Evolutionary conservation across 2,113 vertebrate species (phyloP).

Genomic region (Cervus canadensis): DNA sequence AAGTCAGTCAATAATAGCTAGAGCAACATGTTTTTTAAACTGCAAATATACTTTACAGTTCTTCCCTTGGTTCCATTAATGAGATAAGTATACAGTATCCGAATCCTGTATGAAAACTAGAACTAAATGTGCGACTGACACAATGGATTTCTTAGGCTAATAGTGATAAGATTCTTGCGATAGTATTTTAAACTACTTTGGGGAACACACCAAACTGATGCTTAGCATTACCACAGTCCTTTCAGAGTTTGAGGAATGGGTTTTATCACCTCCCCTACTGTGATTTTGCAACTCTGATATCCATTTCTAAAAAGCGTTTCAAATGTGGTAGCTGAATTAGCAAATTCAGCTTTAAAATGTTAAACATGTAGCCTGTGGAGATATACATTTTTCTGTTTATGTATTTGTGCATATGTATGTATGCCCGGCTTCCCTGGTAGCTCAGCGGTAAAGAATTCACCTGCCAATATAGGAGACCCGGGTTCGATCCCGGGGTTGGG

Average conservation of each 20-base stretch:
- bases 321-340: constrained; percentile 1
- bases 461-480: fast-evolving
- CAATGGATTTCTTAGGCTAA: background rate
- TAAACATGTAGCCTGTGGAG: background rate
- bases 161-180: background rate
- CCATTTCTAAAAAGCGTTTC: constrained; percentile 41
- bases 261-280: constrained; percentile 27
- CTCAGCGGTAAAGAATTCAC: background rate
- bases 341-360: constrained; percentile 31
- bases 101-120: background rate
- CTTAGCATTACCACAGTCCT: background rate
- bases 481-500: background rate
- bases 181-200: background rate
- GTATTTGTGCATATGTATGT: background rate
- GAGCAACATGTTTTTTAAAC: background rate
- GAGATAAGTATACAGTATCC: background rate
- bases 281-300: constrained; percentile 15
- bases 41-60: background rate
- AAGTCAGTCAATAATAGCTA: background rate
- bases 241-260: background rate
- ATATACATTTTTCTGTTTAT: background rate
- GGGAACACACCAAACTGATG: background rate
- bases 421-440: background rate
- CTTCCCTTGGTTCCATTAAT: background rate
- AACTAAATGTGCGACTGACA: background rate